Percentiles rank a stretch among this genome's conserved stretches.
These are phyloP conservation scores for Nomada goodeniana DNA, from an alignment of 2,888 invertebrate genomes.

Conservation along the genomic window DNA sequence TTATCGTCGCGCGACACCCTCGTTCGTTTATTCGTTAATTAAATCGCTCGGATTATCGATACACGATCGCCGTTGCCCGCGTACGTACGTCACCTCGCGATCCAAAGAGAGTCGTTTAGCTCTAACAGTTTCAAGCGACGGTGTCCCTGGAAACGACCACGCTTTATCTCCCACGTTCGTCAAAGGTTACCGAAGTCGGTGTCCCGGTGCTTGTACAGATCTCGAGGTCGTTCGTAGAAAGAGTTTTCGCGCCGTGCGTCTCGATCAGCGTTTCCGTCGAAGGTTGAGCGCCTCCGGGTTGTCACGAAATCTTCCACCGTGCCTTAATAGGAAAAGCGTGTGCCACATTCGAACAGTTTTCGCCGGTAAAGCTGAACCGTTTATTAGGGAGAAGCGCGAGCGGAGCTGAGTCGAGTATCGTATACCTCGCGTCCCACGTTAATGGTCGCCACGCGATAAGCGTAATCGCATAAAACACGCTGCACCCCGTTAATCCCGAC, in stretches of 20 bases:
- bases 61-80: constrained; percentile 9
- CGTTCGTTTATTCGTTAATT: constrained; percentile 46
- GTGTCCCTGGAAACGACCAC: constrained; percentile 45
- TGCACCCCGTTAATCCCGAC: background rate
- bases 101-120: constrained; percentile 39
- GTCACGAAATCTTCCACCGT: background rate
- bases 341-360: background rate
- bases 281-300: background rate
- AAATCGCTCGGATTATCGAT: constrained; percentile 24
- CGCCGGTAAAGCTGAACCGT: background rate
- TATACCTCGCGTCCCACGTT: background rate
- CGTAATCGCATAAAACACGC: background rate
- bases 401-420: background rate
- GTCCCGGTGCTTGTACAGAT: constrained; percentile 73
- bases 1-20: constrained; percentile 39
- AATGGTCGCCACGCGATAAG: background rate
- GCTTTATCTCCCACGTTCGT: constrained; percentile 76
- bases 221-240: constrained; percentile 73
- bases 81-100: background rate
- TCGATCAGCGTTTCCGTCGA: constrained; percentile 16
- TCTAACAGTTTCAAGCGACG: constrained; percentile 20
- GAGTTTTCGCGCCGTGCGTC: constrained; percentile 8
- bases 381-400: background rate
- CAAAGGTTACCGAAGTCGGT: constrained; percentile 72
- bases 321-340: background rate